Evolutionary conservation across 2,797 vertebrate species (phyloP), one percentile per base, ranked within the genome.

Genomic region (Harpagifer antarcticus): DNA sequence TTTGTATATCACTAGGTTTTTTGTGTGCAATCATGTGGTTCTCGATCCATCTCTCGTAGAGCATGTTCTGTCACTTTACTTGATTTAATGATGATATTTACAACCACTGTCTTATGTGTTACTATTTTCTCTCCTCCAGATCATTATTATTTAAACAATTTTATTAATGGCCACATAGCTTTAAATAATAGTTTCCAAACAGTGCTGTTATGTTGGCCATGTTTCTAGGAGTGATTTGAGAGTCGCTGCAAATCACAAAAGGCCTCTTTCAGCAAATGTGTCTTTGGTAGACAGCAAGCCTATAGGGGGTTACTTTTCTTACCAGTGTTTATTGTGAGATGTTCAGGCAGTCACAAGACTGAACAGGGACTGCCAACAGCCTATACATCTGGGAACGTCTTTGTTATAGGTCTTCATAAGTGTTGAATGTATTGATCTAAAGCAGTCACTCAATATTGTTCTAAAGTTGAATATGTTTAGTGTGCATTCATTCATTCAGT

Each of bases 301-400:
- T 44, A 12, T 17, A 27, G 68, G 59, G 27, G 72, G 71, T 79
- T 75, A 53, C 50, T 66, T 72, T 69, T 54, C 74, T 75, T 61
- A 54, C 56, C 44, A 74, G 58, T 68, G 64, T 78, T 84, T 43
- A 78, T 67, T 85, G 64, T 81, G 31, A 58, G 77, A 83, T 81
- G 56, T 70, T 74, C 23, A 67, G 67, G 66, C 65, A 60, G 70
- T 86, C 73, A 84, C 59, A 85, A 79, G 81, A 72, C 60, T 67
- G 8, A 63, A 37, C 62, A 65, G 44, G 59, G 50, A 67, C 58
- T 56, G 71, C 61, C 45, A 72, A 4, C 55, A 47, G 49, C 37
- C 50, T 16, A 23, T 61, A 42, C 43, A 72, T 54, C 42, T 54
- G 43, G 42, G 78, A 7, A 55, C 11, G 42, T 55, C 59, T 40